Evolutionary conservation across 2,888 invertebrate genomes (phyloP), one percentile per base, ranked within the genome.

Genomic region (Pseudolycoriella hygida): DNA sequence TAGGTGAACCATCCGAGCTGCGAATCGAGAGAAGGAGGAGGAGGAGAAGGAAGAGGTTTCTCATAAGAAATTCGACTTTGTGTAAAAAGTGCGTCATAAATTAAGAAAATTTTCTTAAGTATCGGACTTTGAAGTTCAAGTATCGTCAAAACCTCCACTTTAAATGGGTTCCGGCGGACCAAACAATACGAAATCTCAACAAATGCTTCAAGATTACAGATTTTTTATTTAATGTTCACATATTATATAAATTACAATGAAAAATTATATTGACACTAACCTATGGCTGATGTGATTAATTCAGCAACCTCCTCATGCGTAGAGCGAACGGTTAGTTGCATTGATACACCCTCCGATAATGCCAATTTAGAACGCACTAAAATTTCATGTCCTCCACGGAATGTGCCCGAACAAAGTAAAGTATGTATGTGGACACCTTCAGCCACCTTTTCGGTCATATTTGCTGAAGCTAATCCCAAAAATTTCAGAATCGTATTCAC

Each of bases 271-370:
- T 6, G 40, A 41, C 17, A 20, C 57, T 80, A 90, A 60, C 86
- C 89, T 52, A 92, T 81, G 25, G 88, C 80, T 17, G 87, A 80
- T 44, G 87, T 75, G 45, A 96, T 77, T 11, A 96, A 71, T 58
- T 92, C 88, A 1, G 89, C 86, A 1, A 94, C 79, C 52, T 82
- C 80, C 43, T 83, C 77, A 62, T 89, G 79, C 12, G 84, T 81
- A 17, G 90, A 86, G 40, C 93, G 70, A 1, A 94, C 87, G 0
- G 88, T 84, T 45, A 97, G 68, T 60, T 92, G 87, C 87, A 97
- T 90, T 3, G 92, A 92, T 0, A 96, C 87, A n/a, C 84, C 82
- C 25, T 72, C 74, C 32, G 76, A 73, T 20, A 70, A 60, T 0
- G 78, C 74, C n/a, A 89, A 69, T 61, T 90, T 87, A 2, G 92